phyloP scores from a whole-genome alignment of 2,797 vertebrate species.

The Synaphobranchus kaupii region DNA sequence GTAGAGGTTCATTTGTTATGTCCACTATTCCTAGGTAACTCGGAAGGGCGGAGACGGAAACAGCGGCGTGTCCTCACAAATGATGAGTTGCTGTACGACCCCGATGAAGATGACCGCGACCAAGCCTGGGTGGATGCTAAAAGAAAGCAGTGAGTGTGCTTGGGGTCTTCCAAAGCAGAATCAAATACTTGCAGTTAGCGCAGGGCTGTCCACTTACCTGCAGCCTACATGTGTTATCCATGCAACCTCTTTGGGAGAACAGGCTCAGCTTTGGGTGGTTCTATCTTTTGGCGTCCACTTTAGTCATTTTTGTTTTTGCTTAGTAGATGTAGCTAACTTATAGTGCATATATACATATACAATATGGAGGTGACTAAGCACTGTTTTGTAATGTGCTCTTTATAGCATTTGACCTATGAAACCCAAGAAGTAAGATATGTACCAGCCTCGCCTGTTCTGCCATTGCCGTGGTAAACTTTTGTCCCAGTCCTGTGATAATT shows the following conservation, averaged over 20 bases:
- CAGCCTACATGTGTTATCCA: neutral
- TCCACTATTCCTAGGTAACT: conserved; percentile 59
- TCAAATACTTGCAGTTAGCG: neutral
- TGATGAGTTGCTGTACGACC: conserved; percentile 92
- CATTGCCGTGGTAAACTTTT: neutral
- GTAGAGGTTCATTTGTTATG: neutral
- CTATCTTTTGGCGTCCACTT: neutral
- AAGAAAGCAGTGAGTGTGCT: conserved; percentile 75
- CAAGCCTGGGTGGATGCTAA: conserved; percentile 91
- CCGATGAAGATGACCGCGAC: conserved; percentile 87
- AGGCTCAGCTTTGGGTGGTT: neutral
- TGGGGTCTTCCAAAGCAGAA: neutral
- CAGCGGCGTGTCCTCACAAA: conserved; percentile 80
- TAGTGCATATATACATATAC: neutral
- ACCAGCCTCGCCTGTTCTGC: neutral
- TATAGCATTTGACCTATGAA: neutral
- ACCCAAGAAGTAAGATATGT: neutral
- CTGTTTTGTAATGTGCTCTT: neutral
- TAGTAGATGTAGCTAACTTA: neutral
- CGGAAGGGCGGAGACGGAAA: conserved; percentile 61
- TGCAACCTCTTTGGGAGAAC: neutral
- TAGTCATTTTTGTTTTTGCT: neutral
- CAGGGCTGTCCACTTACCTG: neutral
- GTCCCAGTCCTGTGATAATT: neutral
- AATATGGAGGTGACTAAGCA: neutral